Conservation (phyloP, 2,113 vertebrate species). For the Raja brachyura region DNA sequence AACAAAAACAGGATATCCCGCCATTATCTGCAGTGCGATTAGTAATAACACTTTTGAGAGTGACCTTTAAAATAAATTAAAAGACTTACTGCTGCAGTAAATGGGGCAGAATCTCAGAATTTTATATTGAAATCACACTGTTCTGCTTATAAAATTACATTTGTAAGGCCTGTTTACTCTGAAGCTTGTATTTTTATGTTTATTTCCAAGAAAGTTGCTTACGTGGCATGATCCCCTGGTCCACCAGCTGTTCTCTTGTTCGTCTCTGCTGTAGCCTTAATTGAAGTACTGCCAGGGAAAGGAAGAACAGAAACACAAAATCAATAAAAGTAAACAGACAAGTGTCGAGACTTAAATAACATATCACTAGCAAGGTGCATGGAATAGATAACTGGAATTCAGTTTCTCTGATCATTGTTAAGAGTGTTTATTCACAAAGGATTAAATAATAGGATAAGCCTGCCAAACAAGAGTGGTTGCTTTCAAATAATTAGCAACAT, state of each 20-base stretch:
- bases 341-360: background rate
- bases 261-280: conserved; percentile 86
- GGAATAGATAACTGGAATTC: background rate
- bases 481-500: background rate
- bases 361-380: background rate
- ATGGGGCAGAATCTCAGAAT: background rate
- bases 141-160: background rate
- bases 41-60: background rate
- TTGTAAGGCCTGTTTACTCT: background rate
- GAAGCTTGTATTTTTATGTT: conserved; percentile 20
- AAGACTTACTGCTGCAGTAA: background rate
- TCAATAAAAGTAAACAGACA: background rate
- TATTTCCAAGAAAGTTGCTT: conserved; percentile 52
- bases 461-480: background rate
- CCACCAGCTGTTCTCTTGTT: conserved; percentile 87
- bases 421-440: background rate
- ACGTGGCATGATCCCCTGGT: conserved; percentile 98
- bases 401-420: background rate
- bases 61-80: background rate
- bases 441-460: background rate
- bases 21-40: background rate
- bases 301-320: conserved; percentile 42
- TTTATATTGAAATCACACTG: background rate
- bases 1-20: background rate
- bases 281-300: conserved; percentile 75